Evolutionary conservation across 2,797 vertebrate species (phyloP), one percentile per base, ranked within the genome.

Genomic region (Molossus alvarezi): DNA sequence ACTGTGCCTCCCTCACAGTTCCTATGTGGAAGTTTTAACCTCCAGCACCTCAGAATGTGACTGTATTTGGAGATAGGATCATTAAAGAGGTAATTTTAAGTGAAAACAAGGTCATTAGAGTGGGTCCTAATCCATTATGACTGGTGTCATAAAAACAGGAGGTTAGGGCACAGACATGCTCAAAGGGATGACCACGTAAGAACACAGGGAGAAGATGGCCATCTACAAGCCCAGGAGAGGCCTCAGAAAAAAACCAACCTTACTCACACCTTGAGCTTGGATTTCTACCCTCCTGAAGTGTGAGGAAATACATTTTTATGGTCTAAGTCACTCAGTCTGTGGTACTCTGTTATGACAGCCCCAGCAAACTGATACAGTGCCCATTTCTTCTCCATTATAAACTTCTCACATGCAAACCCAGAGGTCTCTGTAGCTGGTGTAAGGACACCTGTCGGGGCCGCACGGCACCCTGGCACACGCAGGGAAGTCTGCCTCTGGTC

Each of bases 31-130:
- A n/a, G 1, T 48, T 48, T 29, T 55, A 82, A 45, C 15, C 51
- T 29, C 37, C 23, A 58, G 6, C 33, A 37, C 6, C 23, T 62
- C 82, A 33, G 48, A 86, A 57, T 45, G 25, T 72, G n/a, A 45
- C 48, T 77, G 5, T 72, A 29, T 33, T 58, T 41, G 4, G 13
- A 60, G 48, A 13, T 0, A 51, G 80, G 27, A 5, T 55, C n/a
- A 71, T 92, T 73, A 88, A 80, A 88, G 67, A 86, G 33, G 27
- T 37, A 53, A 64, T 41, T 85, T 41, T 77, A 27, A 58, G 25
- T 77, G 84, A 72, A 80, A 92, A 27, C n/a, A 51, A 62, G 58
- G 41, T 53, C 67, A 27, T 65, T 18, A 88, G 62, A 65, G 12
- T 57, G 14, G 20, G 25, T 21, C 3, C 25, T 23, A 12, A 58